Percentiles rank a stretch among this genome's conserved stretches.
Conservation (phyloP, 2,797 vertebrate species). For the Leptatherina wallacei region DNA sequence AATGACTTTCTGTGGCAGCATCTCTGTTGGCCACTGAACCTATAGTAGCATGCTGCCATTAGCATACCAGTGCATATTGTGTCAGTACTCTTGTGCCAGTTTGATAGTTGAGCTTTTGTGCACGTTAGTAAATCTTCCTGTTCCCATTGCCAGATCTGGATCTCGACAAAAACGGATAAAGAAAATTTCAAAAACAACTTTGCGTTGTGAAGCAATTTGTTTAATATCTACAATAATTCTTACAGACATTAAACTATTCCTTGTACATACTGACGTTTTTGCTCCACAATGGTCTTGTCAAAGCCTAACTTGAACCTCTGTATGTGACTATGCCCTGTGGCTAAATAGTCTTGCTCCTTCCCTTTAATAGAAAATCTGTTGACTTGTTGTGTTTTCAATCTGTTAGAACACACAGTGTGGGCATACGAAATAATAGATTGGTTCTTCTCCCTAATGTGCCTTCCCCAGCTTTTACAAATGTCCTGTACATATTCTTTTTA, state of each 20-base stretch:
- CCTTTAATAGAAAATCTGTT: slow-evolving; percentile 56
- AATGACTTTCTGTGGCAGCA: slow-evolving; percentile 36
- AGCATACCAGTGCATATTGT: slow-evolving; percentile 40
- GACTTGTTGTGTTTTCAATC: slow-evolving; percentile 33
- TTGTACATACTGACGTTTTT: slow-evolving; percentile 42
- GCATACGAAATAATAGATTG: slow-evolving; percentile 6
- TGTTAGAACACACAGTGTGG: slow-evolving; percentile 29
- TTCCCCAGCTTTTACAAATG: slow-evolving; percentile 55
- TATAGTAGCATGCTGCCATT: slow-evolving; percentile 48
- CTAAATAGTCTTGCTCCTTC: slow-evolving; percentile 30
- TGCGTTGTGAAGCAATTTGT: slow-evolving; percentile 26
- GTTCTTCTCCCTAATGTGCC: slow-evolving; percentile 65
- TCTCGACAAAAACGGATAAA: slow-evolving; percentile 17
- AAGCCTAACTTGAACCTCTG: slow-evolving; percentile 30
- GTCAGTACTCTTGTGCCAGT: slow-evolving; percentile 48
- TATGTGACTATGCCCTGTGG: slow-evolving; percentile 20
- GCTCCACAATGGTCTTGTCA: slow-evolving; percentile 34
- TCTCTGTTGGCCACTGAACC: slow-evolving; percentile 35
- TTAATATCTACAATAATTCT: slow-evolving; percentile 27
- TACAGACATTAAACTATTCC: slow-evolving; percentile 34
- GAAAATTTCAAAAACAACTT: slow-evolving; percentile 22
- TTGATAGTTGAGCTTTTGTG: slow-evolving; percentile 13
- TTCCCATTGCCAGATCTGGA: slow-evolving; percentile 9
- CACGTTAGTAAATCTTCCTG: background rate
- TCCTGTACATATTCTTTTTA: slow-evolving; percentile 21